These are phyloP conservation scores for Macrotus californicus DNA, from an alignment of 2,113 vertebrate species.

Conservation along the genomic window DNA sequence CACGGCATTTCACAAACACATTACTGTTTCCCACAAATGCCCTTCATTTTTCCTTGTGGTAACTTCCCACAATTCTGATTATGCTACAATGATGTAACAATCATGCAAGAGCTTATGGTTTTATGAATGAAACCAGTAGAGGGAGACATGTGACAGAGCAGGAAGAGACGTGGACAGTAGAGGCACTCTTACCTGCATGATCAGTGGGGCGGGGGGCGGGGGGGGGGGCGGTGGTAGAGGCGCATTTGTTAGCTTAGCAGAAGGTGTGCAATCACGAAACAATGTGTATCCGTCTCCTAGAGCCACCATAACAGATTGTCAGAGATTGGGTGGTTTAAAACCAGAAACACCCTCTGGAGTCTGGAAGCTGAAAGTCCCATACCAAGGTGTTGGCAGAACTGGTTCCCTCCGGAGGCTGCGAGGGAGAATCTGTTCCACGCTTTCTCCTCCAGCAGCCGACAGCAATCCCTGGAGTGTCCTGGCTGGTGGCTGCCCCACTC, in stretches of 20 bases:
- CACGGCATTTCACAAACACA: background rate
- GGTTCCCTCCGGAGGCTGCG: background rate
- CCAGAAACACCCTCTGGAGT: background rate
- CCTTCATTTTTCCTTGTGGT: background rate
- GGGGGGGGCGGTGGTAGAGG: no score
- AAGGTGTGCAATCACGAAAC: background rate
- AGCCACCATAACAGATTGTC: background rate
- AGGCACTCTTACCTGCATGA: background rate
- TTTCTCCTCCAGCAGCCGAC: background rate
- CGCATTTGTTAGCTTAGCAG: no score
- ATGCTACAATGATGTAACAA: background rate
- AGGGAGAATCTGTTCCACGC: background rate
- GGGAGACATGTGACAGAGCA: background rate
- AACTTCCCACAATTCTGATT: background rate
- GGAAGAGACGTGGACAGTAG: rapidly evolving
- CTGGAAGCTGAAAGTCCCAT: background rate
- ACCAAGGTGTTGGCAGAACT: background rate
- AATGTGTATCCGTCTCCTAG: background rate
- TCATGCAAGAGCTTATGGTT: background rate
- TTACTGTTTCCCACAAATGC: background rate
- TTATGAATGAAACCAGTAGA: background rate
- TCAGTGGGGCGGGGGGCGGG: no score
- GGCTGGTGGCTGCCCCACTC: rapidly evolving
- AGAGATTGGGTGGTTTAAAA: background rate
- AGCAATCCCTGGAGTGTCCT: background rate